Percentiles rank a stretch among this genome's conserved stretches.
Conservation (phyloP, 30 jellyfish, hydroid and myxozoan species). For the Chironex yamaguchii region DNA sequence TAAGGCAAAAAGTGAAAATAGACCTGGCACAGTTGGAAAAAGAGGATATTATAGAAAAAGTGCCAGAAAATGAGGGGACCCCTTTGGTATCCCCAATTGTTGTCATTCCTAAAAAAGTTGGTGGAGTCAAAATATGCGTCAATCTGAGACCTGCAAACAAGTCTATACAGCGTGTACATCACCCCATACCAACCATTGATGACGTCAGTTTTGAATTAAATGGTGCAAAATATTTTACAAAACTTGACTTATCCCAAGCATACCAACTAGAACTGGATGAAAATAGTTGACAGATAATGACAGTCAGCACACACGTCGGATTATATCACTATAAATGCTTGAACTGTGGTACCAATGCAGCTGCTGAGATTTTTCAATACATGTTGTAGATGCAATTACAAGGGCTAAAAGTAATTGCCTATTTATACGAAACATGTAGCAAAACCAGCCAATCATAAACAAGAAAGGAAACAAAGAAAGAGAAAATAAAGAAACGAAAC, state of each 20-base stretch:
- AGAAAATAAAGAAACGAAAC: too few relatives aligned
- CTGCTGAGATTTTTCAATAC: slow-evolving; percentile 60
- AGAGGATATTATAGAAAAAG: slow-evolving; percentile 13
- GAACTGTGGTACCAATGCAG: slow-evolving; percentile 37
- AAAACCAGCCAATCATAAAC: too few relatives aligned
- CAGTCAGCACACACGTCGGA: slow-evolving; percentile 34
- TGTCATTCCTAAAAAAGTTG: slow-evolving; percentile 21
- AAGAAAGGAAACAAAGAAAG: too few relatives aligned
- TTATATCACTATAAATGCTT: slow-evolving; percentile 27
- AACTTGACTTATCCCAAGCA: slow-evolving; percentile 46
- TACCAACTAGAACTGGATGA: slow-evolving; percentile 37
- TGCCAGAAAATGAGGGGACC: slow-evolving; percentile 11
- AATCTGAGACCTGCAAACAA: slow-evolving; percentile 59
- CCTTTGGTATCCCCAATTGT: slow-evolving; percentile 48
- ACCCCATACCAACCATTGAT: slow-evolving; percentile 72
- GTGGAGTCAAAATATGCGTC: slow-evolving; percentile 29
- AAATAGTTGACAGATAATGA: slow-evolving; percentile 25
- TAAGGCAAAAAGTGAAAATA: slow-evolving; percentile 18
- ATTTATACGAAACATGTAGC: too few relatives aligned
- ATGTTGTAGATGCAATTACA: slow-evolving; percentile 13
- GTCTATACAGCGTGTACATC: slow-evolving; percentile 43
- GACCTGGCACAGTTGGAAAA: slow-evolving; percentile 26
- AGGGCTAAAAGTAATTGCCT: background rate
- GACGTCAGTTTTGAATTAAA: slow-evolving; percentile 11
- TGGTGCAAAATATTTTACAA: slow-evolving; percentile 57